Evolutionary conservation across 2,113 vertebrate genomes (phyloP), one percentile per base, ranked within the genome.

Genomic region (Tragelaphus strepsiceros): DNA sequence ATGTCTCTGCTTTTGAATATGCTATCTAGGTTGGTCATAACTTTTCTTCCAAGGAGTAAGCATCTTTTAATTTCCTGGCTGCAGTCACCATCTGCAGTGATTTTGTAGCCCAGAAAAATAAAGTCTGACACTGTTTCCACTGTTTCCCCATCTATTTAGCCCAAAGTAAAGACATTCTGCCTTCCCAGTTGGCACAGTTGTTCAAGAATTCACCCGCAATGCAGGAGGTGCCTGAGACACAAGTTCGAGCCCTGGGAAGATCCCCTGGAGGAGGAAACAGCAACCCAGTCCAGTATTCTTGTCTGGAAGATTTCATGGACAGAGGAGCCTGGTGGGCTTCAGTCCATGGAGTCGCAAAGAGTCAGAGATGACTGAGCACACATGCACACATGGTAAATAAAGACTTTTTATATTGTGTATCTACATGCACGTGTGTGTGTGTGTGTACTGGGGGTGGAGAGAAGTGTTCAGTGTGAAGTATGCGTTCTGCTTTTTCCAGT

Each of bases 161-260:
- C 86, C 88, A 80, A 53, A 93, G 58, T 84, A 13, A 94, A 93
- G 78, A 56, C 21, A 49, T 77, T 77, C 43, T 39, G 71, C 71
- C 22, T 77, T 77, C 22, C 12, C 12, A 6, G 35, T 39, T 77
- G 71, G 35, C 22, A 26, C 35, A 77, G 22, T 43, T 43, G 35
- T 26, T 24, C 14, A 39, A 77, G 71, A 77, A 77, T 77, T 43
- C 22, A 39, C 22, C 71, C 0, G 6, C 35, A 39, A 26, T 2
- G 22, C 71, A 26, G 3, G 35, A 77, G 71, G 12, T 21, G 11
- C 71, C 35, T 43, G 35, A 74, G 35, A 43, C 2, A 22, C 71
- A 43, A 24, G 71, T 74, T 74, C 3, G 0, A 74, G 24, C 35
- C 71, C 71, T 43, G 35, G 35, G 11, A 74, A 24, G 11, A 74